Evolutionary conservation across 2,888 invertebrate species (phyloP).

Genomic region (Drosophila rubida): DNA sequence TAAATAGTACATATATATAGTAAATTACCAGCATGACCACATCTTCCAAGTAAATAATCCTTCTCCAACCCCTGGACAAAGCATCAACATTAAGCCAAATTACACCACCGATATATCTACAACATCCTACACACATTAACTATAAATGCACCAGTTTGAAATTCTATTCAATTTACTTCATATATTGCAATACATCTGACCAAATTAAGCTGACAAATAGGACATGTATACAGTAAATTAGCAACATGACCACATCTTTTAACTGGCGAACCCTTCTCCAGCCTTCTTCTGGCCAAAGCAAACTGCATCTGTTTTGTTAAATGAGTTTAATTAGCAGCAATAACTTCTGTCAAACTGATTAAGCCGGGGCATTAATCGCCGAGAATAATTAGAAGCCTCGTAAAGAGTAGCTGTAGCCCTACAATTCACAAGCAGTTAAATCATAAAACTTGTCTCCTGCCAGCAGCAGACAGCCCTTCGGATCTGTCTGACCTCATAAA

Average conservation of each 20-base stretch:
- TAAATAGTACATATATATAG: no score
- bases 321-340: conserved; percentile 1
- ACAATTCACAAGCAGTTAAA: conserved; percentile 12
- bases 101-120: no score
- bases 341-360: conserved; percentile 1
- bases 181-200: no score
- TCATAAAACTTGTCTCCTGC: conserved; percentile 11
- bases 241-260: neutral
- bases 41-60: no score
- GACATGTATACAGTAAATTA: neutral
- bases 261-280: no score
- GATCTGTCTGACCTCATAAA: conserved; percentile 5
- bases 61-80: no score
- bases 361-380: neutral
- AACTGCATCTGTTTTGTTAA: neutral
- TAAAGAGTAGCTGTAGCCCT: conserved; percentile 4
- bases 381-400: conserved; percentile 2
- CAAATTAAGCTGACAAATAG: neutral
- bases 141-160: no score
- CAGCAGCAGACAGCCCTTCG: neutral
- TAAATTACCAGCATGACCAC: no score
- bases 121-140: no score
- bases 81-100: neutral
- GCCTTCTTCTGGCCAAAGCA: neutral
- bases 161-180: no score